Evolutionary conservation across 1,140 invertebrate species (phyloP), one percentile per base, ranked within the genome.

Genomic region (Eumaeus atala): DNA sequence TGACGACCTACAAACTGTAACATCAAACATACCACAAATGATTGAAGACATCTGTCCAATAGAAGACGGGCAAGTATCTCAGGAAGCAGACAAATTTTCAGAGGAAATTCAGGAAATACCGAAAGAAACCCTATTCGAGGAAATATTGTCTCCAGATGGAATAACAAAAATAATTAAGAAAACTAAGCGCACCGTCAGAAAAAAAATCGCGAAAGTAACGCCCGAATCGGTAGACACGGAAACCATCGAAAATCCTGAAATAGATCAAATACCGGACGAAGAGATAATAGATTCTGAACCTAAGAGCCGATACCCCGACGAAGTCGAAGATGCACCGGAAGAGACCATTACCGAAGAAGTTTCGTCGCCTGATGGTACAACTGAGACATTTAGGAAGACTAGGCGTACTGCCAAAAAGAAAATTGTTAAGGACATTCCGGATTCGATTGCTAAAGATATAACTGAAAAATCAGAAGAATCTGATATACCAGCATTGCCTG

Each of bases 161-260:
- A 73, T 73, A 50, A 77, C 70, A 0, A 80, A 77, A 63, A 83
- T 76, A 51, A 61, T 67, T 9, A 64, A 67, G 48, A 72, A 77
- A 12, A 79, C 88, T 51, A 79, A 88, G 64, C 59, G 70, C 37
- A 54, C 83, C 3, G 84, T 83, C 8, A 67, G 77, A 38, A 76
- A 83, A 44, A 88, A 64, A 83, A 88, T 52, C 79, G 82, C 44
- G 75, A 88, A 62, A 56, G 65, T 37, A 6, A 17, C 12, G 0
- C 80, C 84, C 8, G 59, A 85, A 38, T 76, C 64, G 7, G 75
- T 70, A 10, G 67, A 81, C 0, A 54, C 60, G 14, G 70, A 61
- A 52, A 63, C 44, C 9, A 55, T 66, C 50, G 56, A 58, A n/a
- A 1, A 28, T 3, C 2, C 21, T 28, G 21, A 28, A 28, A 3